These are phyloP conservation scores for Pogoniulus pusillus DNA, from an alignment of 2,797 vertebrate genomes.

Conservation along the genomic window DNA sequence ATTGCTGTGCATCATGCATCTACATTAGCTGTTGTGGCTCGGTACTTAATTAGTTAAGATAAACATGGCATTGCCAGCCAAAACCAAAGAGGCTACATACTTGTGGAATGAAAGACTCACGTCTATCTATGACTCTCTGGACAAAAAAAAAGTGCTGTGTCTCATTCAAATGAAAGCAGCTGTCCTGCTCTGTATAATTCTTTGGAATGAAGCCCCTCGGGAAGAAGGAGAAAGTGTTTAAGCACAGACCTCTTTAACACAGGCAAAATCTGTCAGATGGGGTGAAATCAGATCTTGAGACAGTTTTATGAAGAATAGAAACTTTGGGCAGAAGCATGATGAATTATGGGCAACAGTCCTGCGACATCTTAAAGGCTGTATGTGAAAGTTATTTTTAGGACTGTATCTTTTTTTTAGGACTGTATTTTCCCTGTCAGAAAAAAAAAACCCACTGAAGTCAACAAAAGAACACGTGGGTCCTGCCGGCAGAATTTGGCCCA, in stretches of 20 bases:
- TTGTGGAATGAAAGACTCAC: not conserved
- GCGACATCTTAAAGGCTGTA: not conserved
- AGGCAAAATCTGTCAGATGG: not conserved
- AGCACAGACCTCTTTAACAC: not conserved
- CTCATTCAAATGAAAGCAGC: not conserved
- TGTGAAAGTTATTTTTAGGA: not conserved
- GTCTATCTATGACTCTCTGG: not conserved
- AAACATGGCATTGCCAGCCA: not conserved
- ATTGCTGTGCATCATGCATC: not conserved
- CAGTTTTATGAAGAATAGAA: not conserved
- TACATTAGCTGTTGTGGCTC: not conserved
- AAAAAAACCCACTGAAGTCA: not conserved
- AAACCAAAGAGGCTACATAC: not conserved
- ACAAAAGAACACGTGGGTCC: not conserved
- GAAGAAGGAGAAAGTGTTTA: not conserved
- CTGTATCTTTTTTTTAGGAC: not conserved
- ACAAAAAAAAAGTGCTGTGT: not conserved
- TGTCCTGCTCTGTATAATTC: not conserved
- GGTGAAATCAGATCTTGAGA: not conserved
- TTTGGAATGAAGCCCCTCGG: not conserved
- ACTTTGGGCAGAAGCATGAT: not conserved
- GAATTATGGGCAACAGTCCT: not conserved
- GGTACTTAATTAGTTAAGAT: not conserved
- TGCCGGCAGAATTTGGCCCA: not conserved
- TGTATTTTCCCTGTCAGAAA: not conserved